Base-by-base conservation (phyloP, 2,797 vertebrate genomes). In the Amblyraja radiata region DNA sequence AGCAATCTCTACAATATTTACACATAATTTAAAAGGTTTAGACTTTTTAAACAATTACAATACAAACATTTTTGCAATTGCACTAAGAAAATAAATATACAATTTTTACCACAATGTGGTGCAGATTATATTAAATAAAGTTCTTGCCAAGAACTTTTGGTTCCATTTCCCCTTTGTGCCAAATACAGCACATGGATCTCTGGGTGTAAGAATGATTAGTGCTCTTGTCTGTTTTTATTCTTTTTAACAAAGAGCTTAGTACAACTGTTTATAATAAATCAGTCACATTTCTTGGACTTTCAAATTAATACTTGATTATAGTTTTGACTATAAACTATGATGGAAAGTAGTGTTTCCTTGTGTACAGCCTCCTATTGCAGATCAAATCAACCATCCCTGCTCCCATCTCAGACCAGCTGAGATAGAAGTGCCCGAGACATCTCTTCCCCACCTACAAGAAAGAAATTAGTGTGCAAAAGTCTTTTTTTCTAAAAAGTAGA, bases 1-100 rank as follows among this genome's bases (percentile, higher is more conserved):
- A 95, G 95, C 95, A 95, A 95, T 95, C 96, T 98, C 95, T 98
- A 98, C 97, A 98, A 94, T 97, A 97, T 98, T 96, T 97, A 98
- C 97, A 98, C 95, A 95, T 96, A 96, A 97, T 97, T 97, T 96
- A 94, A 95, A 94, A 68, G 88, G 94, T 93, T 80, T 93, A 93
- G 77, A 86, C 88, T 90, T 90, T 93, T 94, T 96, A 95, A 95
- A 94, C 93, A 93, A 94, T 95, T 71, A 90, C 93, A 95, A 95
- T 96, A 97, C 95, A 97, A 96, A 96, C 94, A 95, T 96, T 96
- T 71, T 94, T 97, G 96, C 95, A 93, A 93, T 86, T 96, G 93
- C 93, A 93, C 94, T 97, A 96, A 95, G 95, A 91, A 97, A 97
- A 98, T 97, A 96, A 97, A 97, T 96, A 97, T 95, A 95, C 95